Base-by-base conservation (phyloP, 2,113 vertebrate species). In the Callospermophilus lateralis region DNA sequence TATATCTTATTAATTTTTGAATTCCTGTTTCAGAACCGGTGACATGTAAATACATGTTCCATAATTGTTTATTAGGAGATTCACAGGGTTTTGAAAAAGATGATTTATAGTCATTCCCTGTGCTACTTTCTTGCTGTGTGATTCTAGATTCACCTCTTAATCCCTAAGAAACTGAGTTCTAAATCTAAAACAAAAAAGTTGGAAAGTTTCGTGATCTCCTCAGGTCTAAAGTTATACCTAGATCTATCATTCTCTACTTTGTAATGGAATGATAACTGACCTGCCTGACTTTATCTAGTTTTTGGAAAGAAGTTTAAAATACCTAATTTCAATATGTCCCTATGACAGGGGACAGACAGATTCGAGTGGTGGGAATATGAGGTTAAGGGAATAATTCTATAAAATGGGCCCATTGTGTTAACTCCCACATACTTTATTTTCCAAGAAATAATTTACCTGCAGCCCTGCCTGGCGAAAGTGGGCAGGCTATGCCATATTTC, bases 161-260 rank as follows among this genome's bases (percentile, higher is more conserved):
- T 67, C 26, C 73, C 1, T 42, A 89, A 53, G 42, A 89, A 83
- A 65, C 2, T 19, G 19, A 80, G 42, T 79, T 92, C 26, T 78
- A 94, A 86, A 61, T 76, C 55, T 89, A 30, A 96, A 86, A 85
- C 42, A 78, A 86, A 67, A 79, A 86, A 48, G 67, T 34, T 70
- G 12, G 87, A 58, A 68, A 51, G 9, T 76, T 93, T 28, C 48
- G 51, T 67, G 6, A 30, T 70, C 19, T 79, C n/a, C 53, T 84
- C 58, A 84, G 39, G 34, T 83, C 51, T 15, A 80, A 74, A 84
- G 84, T 6, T 45, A 7, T n/a, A 86, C 11, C 11, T 79, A 48
- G 2, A 65, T 17, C 39, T 67, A 74, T 10, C 10, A 34, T 45
- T 74, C 10, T 15, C 32, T 67, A 63, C 24, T 20, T 51, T 48